Evolutionary conservation across 2,797 vertebrate genomes (phyloP), one percentile per base, ranked within the genome.

Genomic region (Borostomias antarcticus): DNA sequence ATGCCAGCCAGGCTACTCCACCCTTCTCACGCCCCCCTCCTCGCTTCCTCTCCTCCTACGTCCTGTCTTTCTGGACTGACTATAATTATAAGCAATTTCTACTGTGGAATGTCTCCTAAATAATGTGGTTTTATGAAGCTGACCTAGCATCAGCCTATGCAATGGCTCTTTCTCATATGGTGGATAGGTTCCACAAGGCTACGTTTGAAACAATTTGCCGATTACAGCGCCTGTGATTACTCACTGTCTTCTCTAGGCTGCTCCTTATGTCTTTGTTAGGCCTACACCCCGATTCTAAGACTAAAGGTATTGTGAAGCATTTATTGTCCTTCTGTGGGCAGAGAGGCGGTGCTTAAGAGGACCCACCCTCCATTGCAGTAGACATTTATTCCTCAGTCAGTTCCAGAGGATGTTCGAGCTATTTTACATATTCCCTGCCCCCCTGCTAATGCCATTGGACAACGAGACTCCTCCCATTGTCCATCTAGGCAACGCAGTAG

Each of bases 321-420:
- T 81, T 76, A 79, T 87, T 86, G 82, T 85, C 85, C 80, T 86
- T 86, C 83, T 85, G 83, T 77, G 86, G 85, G 53, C 69, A 74
- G 15, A 68, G 77, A n/a, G 85, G 85, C 40, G 78, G 76, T 8
- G 33, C 52, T 62, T 47, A 5, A 57, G 25, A 15, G 82, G 68
- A 77, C n/a, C 79, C 86, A 75, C 70, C 83, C 86, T 85, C 83
- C 82, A 86, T 87, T 90, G 89, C 88, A 89, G 69, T 86, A 90
- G 81, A 78, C 77, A 75, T 77, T 58, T 50, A 59, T 69, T 53
- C 64, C 52, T 73, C 69, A 64, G 66, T 75, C 71, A 69, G 66
- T 70, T 71, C 72, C 68, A 66, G 71, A 84, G 48, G 58, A 66
- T 79, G 81, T 71, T 81, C 79, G 53, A 28, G 1, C 64, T 59